Base-by-base conservation (phyloP, 1,140 invertebrate species). In the Drosophila trapezifrons region DNA sequence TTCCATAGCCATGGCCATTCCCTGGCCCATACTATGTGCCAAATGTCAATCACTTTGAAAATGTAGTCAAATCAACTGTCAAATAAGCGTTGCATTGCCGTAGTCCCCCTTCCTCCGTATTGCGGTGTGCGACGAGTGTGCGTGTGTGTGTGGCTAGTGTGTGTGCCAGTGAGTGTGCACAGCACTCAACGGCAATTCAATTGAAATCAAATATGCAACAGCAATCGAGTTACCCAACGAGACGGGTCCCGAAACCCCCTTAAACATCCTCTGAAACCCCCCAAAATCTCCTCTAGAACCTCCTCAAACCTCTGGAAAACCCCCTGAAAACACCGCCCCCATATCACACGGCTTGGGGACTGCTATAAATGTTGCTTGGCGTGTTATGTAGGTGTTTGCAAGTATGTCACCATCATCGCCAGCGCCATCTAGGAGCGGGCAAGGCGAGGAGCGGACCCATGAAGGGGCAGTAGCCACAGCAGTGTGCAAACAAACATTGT, bases 131-230 rank as follows among this genome's bases (percentile, higher is more conserved):
- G 37, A n/a, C 40, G 55, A 43, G 40, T 20, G 12, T 38, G 52
- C n/a, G n/a, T 35, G 38, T 45, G 42, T 63, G 59, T 56, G 32
- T 13, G 18, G 9, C 3, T 15, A 51, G 35, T 74, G 57, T 20
- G 35, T 27, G 38, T 70, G 49, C 58, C 18, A 62, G 40, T 46
- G 55, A 69, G 64, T 83, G 47, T 81, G 59, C 80, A 70, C 65
- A 67, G 83, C 82, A 87, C 82, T 86, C 82, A 86, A 86, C 82
- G 77, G 70, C 82, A 86, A 86, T 86, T 87, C 82, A 87, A 86
- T 86, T 87, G 78, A 86, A 86, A 87, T 87, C 83, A 86, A 87
- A 86, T 87, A 87, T 87, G 83, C 83, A 89, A 83, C 79, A 83
- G 83, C 83, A 87, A 87, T 89, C 83, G 83, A 89, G 79, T 79